Conservation (phyloP, 2,888 invertebrate genomes). For the Dorcus parallelipipedus region DNA sequence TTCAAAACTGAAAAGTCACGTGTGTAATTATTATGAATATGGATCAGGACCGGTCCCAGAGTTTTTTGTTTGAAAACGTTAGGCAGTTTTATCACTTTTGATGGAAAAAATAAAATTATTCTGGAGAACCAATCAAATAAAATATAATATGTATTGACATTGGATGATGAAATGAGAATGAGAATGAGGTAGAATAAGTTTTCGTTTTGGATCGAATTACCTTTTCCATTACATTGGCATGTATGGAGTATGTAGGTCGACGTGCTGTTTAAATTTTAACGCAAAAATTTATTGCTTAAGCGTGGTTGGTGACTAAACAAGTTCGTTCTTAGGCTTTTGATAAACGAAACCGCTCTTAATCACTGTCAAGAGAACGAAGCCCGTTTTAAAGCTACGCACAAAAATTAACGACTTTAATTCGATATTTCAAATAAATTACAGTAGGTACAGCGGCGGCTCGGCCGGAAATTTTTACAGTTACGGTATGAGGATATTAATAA, state of each 20-base stretch:
- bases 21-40: neutral
- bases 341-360: constrained; percentile 12
- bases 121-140: too few relatives aligned
- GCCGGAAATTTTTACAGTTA: constrained; percentile 5
- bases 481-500: neutral
- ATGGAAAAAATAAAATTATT: too few relatives aligned
- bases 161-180: too few relatives aligned
- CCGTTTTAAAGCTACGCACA: constrained; percentile 10
- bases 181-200: too few relatives aligned
- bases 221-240: neutral
- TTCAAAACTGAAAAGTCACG: constrained; percentile 7
- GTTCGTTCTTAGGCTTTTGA: constrained; percentile 10
- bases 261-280: constrained; percentile 27
- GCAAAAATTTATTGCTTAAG: constrained; percentile 25
- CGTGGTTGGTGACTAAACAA: constrained; percentile 25
- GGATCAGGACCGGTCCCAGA: neutral
- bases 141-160: too few relatives aligned
- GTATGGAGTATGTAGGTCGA: constrained; percentile 36
- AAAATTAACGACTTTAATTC: constrained; percentile 11
- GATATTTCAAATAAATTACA: constrained; percentile 6
- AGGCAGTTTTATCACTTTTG: too few relatives aligned
- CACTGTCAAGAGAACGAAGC: constrained; percentile 8
- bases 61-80: too few relatives aligned
- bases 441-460: neutral
- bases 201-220: constrained; percentile 1